phyloP scores from a whole-genome alignment of 2,888 invertebrate genomes.

The Heliconius cydno region DNA sequence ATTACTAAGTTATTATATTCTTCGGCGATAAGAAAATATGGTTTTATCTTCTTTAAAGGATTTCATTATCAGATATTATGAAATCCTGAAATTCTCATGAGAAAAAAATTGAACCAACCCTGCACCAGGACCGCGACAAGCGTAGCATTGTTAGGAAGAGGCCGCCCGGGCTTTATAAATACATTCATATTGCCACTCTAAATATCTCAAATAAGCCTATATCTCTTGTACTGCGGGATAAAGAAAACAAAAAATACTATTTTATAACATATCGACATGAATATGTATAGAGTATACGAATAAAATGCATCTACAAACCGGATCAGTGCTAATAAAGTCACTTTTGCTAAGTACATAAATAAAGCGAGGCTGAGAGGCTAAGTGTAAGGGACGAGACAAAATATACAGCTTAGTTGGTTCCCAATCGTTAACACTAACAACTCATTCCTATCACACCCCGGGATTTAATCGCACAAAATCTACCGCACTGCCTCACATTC shows the following conservation, averaged over 20 bases:
- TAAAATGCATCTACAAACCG: conserved; percentile 50
- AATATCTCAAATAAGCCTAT: conserved; percentile 60
- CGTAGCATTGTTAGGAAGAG: conserved; percentile 81
- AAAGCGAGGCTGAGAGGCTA: conserved; percentile 31
- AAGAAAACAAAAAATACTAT: background rate
- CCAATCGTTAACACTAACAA: conserved; percentile 78
- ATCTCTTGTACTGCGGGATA: conserved; percentile 19
- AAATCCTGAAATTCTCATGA: background rate
- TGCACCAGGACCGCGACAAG: conserved; percentile 74
- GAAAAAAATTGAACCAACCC: conserved; percentile 61
- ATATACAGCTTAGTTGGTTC: conserved; percentile 53
- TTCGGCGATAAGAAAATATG: background rate
- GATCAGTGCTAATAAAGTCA: conserved; percentile 53
- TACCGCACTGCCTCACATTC: conserved; percentile 71
- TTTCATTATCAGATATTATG: background rate
- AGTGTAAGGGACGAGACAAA: conserved; percentile 35
- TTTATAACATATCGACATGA: conserved; percentile 20
- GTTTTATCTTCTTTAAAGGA: background rate
- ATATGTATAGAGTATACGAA: conserved; percentile 28
- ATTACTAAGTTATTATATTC: background rate
- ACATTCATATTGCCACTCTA: conserved; percentile 83
- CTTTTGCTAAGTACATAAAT: conserved; percentile 26
- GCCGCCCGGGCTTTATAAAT: conserved; percentile 82
- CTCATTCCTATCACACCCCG: conserved; percentile 77
- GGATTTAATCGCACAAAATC: conserved; percentile 78